Conservation (phyloP, 2,888 invertebrate genomes). For the Hybos culiciformis region DNA sequence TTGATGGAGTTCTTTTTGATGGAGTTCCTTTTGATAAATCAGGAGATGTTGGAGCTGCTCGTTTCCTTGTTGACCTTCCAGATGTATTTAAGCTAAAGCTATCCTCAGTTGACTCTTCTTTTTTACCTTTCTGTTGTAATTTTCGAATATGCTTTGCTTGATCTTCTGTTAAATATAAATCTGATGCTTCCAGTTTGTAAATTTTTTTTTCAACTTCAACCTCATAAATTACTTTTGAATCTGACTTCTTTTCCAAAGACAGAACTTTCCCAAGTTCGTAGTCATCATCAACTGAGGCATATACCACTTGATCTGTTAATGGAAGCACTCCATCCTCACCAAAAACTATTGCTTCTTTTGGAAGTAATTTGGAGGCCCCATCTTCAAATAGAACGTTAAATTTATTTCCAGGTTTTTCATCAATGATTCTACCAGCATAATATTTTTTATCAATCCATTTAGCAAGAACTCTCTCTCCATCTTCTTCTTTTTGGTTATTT, state of each 20-base stretch:
- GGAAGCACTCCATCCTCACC: conserved; percentile 37
- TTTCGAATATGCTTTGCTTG: conserved; percentile 41
- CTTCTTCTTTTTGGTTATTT: conserved; percentile 9
- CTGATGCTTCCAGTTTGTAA: conserved; percentile 40
- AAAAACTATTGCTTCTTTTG: conserved; percentile 48
- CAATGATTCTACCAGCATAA: conserved; percentile 47
- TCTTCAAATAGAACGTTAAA: conserved; percentile 51
- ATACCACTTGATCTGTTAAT: conserved; percentile 41
- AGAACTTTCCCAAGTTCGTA: conserved; percentile 42
- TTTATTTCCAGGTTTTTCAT: conserved; percentile 43
- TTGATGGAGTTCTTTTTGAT: no score
- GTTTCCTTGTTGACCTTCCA: no score
- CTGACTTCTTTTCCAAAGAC: conserved; percentile 35
- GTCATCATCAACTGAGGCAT: conserved; percentile 41
- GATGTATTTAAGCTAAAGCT: conserved; percentile 9
- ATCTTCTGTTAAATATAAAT: conserved; percentile 43
- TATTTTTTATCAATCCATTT: conserved; percentile 56
- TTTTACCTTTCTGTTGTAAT: conserved; percentile 12
- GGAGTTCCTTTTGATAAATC: no score
- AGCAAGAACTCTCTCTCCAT: conserved; percentile 40
- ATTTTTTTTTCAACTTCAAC: conserved; percentile 29
- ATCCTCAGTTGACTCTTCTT: conserved; percentile 9
- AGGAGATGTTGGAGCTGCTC: no score
- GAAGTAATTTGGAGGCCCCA: conserved; percentile 42
- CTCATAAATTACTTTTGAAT: conserved; percentile 18